These are phyloP conservation scores for Allacma fusca DNA, from an alignment of 2,888 invertebrate genomes.

Conservation along the genomic window DNA sequence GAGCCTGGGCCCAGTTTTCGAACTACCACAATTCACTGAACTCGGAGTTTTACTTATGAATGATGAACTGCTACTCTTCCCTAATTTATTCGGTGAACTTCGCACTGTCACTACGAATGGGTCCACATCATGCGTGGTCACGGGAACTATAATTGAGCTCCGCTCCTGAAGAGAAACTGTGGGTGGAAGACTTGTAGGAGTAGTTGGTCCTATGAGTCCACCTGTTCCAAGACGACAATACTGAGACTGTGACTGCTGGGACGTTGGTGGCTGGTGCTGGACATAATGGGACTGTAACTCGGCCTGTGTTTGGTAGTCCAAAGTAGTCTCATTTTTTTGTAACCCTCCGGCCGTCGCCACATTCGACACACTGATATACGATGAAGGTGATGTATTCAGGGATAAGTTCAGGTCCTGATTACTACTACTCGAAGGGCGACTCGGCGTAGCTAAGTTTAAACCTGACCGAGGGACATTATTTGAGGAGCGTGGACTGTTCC, in stretches of 20 bases:
- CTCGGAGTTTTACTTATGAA: slow-evolving; percentile 49
- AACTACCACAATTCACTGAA: slow-evolving; percentile 35
- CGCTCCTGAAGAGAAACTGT: slow-evolving; percentile 17
- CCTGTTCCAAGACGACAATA: slow-evolving; percentile 28
- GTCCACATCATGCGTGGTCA: slow-evolving; percentile 52
- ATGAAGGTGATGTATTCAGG: slow-evolving; percentile 27
- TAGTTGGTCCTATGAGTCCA: slow-evolving; percentile 3
- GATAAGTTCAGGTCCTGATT: slow-evolving; percentile 25
- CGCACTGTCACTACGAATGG: slow-evolving; percentile 60
- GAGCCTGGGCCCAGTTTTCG: slow-evolving; percentile 58
- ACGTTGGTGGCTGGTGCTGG: slow-evolving; percentile 4
- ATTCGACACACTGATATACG: slow-evolving; percentile 44
- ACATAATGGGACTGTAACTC: slow-evolving; percentile 19
- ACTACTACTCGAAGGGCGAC: slow-evolving; percentile 10
- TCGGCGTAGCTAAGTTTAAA: slow-evolving; percentile 3
- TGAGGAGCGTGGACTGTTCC: slow-evolving; percentile 42
- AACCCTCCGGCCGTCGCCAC: slow-evolving; percentile 40
- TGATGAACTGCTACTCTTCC: slow-evolving; percentile 57
- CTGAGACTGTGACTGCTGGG: slow-evolving; percentile 14
- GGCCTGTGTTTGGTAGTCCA: slow-evolving; percentile 8
- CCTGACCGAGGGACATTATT: slow-evolving; percentile 36
- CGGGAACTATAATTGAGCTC: slow-evolving; percentile 48
- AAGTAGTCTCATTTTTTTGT: slow-evolving; percentile 27
- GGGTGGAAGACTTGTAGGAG: slow-evolving; percentile 28
- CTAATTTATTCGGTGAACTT: slow-evolving; percentile 57